These are phyloP conservation scores for Nycticorax nycticorax DNA, from an alignment of 2,113 vertebrate genomes.

Conservation along the genomic window DNA sequence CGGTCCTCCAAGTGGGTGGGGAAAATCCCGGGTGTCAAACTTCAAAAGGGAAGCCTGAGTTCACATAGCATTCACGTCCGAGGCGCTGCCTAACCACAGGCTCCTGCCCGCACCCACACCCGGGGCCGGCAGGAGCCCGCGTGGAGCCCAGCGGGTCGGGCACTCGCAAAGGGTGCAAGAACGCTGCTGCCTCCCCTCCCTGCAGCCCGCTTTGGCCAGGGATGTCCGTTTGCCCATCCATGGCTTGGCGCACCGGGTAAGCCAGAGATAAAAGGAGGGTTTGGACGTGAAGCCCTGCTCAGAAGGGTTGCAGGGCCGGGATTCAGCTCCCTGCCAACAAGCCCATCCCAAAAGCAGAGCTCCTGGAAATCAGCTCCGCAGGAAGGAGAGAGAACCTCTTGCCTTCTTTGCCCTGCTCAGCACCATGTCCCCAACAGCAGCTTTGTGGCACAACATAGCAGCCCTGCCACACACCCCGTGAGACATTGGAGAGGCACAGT, in stretches of 20 bases:
- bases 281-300: rapidly evolving
- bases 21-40: constrained; percentile 74
- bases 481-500: background rate
- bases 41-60: constrained; percentile 76
- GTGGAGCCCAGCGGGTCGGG: background rate
- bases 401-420: background rate
- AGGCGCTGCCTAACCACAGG: constrained; percentile 40
- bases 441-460: background rate
- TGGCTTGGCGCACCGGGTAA: background rate
- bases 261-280: background rate
- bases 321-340: background rate
- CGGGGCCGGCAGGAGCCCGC: background rate
- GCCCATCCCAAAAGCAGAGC: background rate
- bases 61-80: constrained; percentile 63
- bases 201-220: rapidly evolving
- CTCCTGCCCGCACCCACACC: constrained; percentile 58
- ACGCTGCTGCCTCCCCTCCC: background rate
- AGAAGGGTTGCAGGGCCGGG: background rate
- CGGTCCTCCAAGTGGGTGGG: constrained; percentile 66
- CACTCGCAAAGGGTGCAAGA: background rate
- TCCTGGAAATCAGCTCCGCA: background rate
- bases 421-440: background rate
- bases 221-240: rapidly evolving
- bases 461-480: background rate
- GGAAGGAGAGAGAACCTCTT: background rate